Evolutionary conservation across 2,113 vertebrate species (phyloP).

Genomic region (Trochalopteron elliotii): DNA sequence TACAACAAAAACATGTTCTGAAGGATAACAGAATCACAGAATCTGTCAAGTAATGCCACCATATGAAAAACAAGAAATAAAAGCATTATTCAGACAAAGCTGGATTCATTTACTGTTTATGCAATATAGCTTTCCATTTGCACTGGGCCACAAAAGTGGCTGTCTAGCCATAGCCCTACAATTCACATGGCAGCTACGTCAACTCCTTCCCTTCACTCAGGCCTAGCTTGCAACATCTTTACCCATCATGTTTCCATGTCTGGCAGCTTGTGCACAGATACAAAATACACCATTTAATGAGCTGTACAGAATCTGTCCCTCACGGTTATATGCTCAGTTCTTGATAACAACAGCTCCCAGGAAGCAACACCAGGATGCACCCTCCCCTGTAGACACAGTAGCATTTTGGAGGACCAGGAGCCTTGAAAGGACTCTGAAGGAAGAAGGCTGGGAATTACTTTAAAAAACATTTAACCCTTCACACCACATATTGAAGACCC

Average conservation of each 20-base stretch:
- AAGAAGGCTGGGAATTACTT: neutral
- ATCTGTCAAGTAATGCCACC: neutral
- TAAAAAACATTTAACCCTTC: neutral
- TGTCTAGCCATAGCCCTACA: neutral
- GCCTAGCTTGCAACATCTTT: neutral
- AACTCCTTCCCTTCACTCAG: neutral
- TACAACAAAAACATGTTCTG: neutral
- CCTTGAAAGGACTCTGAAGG: neutral
- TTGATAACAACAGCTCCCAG: neutral
- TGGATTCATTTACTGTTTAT: neutral
- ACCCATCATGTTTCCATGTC: fast-evolving
- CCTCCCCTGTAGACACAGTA: neutral
- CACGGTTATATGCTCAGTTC: fast-evolving
- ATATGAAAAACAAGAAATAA: conserved; percentile 11
- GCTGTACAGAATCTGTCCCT: neutral
- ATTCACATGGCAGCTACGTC: fast-evolving
- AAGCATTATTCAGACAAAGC: neutral
- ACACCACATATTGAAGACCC: neutral
- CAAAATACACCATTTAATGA: neutral
- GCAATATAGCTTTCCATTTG: neutral
- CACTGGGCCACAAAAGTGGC: neutral
- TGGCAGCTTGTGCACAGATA: neutral
- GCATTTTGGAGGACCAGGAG: neutral
- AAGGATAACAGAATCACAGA: neutral
- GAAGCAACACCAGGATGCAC: neutral